These are phyloP conservation scores for Homalodisca vitripennis DNA, from an alignment of 1,140 invertebrate genomes.

Conservation along the genomic window DNA sequence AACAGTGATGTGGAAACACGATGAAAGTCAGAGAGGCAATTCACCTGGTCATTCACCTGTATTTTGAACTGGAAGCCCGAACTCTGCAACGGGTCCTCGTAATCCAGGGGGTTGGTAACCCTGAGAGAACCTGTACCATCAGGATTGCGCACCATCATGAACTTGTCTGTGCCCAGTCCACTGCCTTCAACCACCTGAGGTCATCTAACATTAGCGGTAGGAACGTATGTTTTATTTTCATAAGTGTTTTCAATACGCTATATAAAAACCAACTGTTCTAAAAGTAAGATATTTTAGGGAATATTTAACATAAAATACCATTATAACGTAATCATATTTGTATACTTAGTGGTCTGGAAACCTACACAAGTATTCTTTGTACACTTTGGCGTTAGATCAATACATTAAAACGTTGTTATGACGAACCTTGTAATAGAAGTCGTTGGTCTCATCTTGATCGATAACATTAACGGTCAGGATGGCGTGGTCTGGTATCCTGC, in stretches of 20 bases:
- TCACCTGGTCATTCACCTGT: constrained; percentile 82
- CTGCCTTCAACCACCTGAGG: constrained; percentile 83
- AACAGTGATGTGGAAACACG: no score
- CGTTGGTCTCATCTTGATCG: constrained; percentile 93
- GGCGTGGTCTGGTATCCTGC: constrained; percentile 69
- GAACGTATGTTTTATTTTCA: no score
- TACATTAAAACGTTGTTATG: constrained; percentile 64
- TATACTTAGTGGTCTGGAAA: no score
- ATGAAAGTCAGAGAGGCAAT: no score
- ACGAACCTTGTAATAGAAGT: constrained; percentile 90
- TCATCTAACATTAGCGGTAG: no score
- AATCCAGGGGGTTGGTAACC: constrained; percentile 89
- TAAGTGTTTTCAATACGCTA: no score
- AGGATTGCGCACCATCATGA: constrained; percentile 94
- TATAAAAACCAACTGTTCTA: no score
- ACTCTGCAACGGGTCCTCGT: constrained; percentile 87
- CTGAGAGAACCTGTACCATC: constrained; percentile 92
- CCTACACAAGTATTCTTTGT: no score
- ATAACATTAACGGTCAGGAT: constrained; percentile 92
- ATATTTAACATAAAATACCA: no score
- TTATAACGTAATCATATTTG: no score
- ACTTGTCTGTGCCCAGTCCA: constrained; percentile 91
- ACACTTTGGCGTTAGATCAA: no score
- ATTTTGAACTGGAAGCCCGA: constrained; percentile 89
- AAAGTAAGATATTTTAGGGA: no score